phyloP scores from a whole-genome alignment of 2,113 vertebrate genomes.

The Phyllostomus hastatus region DNA sequence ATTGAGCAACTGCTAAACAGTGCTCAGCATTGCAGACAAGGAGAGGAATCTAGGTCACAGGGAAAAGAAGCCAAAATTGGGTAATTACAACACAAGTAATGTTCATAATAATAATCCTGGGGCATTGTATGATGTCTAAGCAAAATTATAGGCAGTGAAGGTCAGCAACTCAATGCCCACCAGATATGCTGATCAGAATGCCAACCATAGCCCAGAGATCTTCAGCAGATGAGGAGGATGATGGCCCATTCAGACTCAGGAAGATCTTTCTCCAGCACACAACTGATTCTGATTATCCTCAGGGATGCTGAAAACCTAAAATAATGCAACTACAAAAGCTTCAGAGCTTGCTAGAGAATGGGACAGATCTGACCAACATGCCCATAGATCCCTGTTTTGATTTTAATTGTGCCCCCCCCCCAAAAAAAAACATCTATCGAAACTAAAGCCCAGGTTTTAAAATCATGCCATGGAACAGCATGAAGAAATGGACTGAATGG shows the following conservation, averaged over 20 bases:
- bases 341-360: not conserved
- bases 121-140: not conserved
- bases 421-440: not conserved
- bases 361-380: not conserved
- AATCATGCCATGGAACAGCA: not conserved
- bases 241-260: not conserved
- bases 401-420: not conserved
- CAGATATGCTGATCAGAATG: not conserved
- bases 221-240: not conserved
- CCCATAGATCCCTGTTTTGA: not conserved
- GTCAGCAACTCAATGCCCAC: not conserved
- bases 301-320: not conserved
- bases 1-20: not conserved
- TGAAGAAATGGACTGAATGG: not conserved
- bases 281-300: not conserved
- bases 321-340: not conserved
- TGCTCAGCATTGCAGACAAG: not conserved
- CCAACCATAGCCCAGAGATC: not conserved
- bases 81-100: not conserved
- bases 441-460: slow-evolving; percentile 14
- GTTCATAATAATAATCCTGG: not conserved
- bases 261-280: not conserved
- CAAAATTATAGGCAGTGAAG: not conserved
- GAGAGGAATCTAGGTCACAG: not conserved
- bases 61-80: not conserved